Evolutionary conservation across 2,888 invertebrate genomes (phyloP).

Genomic region (Dryobotodes eremita): DNA sequence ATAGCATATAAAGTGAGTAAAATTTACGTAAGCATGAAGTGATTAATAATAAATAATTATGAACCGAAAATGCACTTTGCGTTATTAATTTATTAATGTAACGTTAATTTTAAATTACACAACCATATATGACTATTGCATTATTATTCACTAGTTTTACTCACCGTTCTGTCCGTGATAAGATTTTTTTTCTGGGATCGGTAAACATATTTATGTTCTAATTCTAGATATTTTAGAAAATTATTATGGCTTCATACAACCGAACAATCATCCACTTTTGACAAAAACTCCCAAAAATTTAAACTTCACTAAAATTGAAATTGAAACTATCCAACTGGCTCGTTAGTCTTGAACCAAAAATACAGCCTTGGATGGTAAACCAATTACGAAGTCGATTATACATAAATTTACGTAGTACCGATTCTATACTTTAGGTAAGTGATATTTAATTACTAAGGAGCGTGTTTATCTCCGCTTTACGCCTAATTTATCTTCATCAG

Average conservation of each 20-base stretch:
- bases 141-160: neutral
- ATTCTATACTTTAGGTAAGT: neutral
- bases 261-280: neutral
- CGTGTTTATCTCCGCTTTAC: neutral
- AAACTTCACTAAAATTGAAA: neutral
- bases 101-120: slow-evolving; percentile 22
- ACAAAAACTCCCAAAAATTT: neutral
- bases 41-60: slow-evolving; percentile 20
- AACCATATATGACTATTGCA: slow-evolving; percentile 5
- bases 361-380: neutral
- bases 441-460: neutral
- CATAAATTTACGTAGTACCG: neutral
- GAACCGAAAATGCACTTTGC: neutral
- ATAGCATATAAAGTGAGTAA: neutral
- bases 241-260: neutral
- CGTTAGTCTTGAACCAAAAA: neutral
- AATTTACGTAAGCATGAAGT: neutral
- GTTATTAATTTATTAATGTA: neutral
- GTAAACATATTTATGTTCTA: neutral
- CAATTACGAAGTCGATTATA: neutral
- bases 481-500: neutral
- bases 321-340: neutral
- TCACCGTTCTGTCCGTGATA: fast-evolving
- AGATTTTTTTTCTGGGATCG: neutral
- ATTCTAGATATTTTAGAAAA: neutral